Evolutionary conservation across 1,140 invertebrate genomes (phyloP).

Genomic region (Drosophila truncata): DNA sequence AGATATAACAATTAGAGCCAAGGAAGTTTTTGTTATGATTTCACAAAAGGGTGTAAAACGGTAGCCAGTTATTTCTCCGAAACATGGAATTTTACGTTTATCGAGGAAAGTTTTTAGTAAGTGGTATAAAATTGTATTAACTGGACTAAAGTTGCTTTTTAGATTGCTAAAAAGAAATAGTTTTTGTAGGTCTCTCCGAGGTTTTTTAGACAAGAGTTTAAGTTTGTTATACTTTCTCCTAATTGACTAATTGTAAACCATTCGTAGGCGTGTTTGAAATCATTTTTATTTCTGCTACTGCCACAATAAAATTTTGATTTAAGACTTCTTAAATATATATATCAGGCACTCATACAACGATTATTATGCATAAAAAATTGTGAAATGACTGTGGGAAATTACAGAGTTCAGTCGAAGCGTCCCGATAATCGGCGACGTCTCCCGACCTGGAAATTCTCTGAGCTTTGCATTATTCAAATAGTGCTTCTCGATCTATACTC

Average conservation of each 20-base stretch:
- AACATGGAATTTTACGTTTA: neutral
- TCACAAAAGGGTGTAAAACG: slow-evolving; percentile 3
- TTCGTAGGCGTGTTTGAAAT: neutral
- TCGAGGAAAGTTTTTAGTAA: neutral
- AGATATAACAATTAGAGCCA: neutral
- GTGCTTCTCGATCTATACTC: slow-evolving; percentile 3
- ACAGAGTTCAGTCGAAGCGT: slow-evolving; percentile 38
- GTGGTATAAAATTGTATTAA: neutral
- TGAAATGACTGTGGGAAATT: slow-evolving; percentile 56
- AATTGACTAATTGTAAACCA: neutral
- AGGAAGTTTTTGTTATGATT: slow-evolving; percentile 1
- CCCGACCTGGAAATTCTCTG: slow-evolving; percentile 48
- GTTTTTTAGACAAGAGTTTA: neutral
- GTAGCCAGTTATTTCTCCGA: neutral
- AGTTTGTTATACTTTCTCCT: neutral
- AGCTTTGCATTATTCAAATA: slow-evolving; percentile 29
- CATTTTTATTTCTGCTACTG: slow-evolving; percentile 24
- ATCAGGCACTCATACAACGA: slow-evolving; percentile 4
- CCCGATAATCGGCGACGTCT: slow-evolving; percentile 42
- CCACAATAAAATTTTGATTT: slow-evolving; percentile 23
- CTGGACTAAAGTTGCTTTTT: neutral
- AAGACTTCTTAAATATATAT: slow-evolving; percentile 20
- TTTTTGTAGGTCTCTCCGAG: neutral
- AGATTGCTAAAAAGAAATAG: neutral
- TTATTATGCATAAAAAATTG: slow-evolving; percentile 28